phyloP scores from a whole-genome alignment of 2,797 vertebrate genomes.

The Valencia hispanica region DNA sequence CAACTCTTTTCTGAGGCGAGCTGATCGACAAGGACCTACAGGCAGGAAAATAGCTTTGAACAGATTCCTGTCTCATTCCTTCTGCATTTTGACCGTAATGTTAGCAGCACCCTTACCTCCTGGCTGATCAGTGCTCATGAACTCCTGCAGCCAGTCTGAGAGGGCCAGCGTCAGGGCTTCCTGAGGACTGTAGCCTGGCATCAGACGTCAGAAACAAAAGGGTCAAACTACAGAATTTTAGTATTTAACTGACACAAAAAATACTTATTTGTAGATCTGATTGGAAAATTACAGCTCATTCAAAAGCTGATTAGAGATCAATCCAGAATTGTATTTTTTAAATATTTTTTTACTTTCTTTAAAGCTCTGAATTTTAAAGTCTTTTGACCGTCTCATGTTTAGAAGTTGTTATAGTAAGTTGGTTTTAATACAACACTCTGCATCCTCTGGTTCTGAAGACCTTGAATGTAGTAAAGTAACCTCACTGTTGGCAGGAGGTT shows the following conservation, averaged over 20 bases:
- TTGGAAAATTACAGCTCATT: neutral
- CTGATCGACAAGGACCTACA: slow-evolving; percentile 43
- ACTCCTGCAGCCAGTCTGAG: slow-evolving; percentile 94
- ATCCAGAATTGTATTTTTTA: neutral
- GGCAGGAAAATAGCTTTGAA: neutral
- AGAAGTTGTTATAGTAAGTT: neutral
- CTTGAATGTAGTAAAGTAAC: neutral
- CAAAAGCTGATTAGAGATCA: neutral
- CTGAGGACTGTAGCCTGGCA: slow-evolving; percentile 89
- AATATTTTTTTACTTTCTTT: neutral
- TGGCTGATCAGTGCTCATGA: slow-evolving; percentile 78
- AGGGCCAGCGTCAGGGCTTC: slow-evolving; percentile 92
- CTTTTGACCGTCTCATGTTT: neutral
- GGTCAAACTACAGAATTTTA: neutral
- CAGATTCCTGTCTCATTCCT: neutral
- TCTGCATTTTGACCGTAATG: neutral
- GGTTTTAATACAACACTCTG: neutral
- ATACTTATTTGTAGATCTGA: no score
- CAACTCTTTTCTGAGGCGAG: slow-evolving; percentile 53
- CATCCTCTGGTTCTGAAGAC: neutral
- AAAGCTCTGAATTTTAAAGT: neutral
- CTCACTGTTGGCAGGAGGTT: neutral
- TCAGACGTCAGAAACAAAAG: slow-evolving; percentile 17
- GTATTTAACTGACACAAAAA: neutral
- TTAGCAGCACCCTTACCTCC: slow-evolving; percentile 64